These are phyloP conservation scores for Silvanus unidentatus DNA, from an alignment of 2,888 invertebrate genomes.

Conservation along the genomic window DNA sequence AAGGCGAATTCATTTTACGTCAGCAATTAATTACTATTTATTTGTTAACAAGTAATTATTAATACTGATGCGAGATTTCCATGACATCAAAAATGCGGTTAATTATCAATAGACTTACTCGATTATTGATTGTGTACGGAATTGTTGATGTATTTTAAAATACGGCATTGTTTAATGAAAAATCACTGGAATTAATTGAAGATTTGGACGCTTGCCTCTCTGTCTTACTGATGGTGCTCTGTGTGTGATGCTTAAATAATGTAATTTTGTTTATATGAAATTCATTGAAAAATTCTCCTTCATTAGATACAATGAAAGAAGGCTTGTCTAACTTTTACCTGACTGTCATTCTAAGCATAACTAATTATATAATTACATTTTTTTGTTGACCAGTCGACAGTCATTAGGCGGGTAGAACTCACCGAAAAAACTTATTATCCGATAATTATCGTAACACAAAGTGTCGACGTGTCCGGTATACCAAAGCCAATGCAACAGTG, in stretches of 20 bases:
- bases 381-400: conserved; percentile 35
- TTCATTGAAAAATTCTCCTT: conserved; percentile 29
- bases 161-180: too few relatives aligned
- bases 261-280: conserved; percentile 1
- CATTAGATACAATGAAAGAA: conserved; percentile 35
- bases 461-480: conserved; percentile 33
- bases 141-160: too few relatives aligned
- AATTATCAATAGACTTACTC: not conserved
- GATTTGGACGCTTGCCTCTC: too few relatives aligned
- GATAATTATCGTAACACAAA: conserved; percentile 38
- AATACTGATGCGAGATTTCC: conserved; percentile 8
- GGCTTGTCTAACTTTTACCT: conserved; percentile 40
- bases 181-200: too few relatives aligned
- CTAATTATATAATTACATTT: conserved; percentile 46
- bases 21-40: conserved; percentile 10
- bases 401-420: conserved; percentile 35
- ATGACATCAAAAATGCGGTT: conserved; percentile 7
- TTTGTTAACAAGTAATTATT: conserved; percentile 11
- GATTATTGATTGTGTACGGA: too few relatives aligned
- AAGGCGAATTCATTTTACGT: conserved; percentile 12
- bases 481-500: conserved; percentile 20
- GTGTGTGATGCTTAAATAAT: too few relatives aligned
- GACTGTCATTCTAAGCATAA: conserved; percentile 46
- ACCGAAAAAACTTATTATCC: conserved; percentile 34
- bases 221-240: too few relatives aligned